phyloP scores from a whole-genome alignment of 2,797 vertebrate species.

The Miichthys miiuy region DNA sequence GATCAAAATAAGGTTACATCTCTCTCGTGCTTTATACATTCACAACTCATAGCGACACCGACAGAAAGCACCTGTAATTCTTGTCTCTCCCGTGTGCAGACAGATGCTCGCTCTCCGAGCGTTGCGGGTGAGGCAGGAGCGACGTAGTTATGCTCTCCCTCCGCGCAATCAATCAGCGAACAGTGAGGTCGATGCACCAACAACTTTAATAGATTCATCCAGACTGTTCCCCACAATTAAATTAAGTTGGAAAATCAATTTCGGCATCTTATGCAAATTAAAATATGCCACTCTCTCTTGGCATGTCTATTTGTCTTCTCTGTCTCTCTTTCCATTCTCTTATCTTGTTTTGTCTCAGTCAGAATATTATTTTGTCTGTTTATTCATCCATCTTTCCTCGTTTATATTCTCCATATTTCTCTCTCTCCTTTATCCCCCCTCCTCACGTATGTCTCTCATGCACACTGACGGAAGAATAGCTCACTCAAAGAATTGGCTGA shows the following conservation, averaged over 20 bases:
- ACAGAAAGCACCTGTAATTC: conserved; percentile 54
- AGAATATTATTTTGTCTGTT: conserved; percentile 32
- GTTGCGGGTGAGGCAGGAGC: conserved; percentile 23
- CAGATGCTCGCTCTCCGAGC: conserved; percentile 45
- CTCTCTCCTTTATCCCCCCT: conserved; percentile 15
- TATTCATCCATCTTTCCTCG: conserved; percentile 36
- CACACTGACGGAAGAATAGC: conserved; percentile 46
- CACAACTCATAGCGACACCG: conserved; percentile 23
- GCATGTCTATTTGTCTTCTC: conserved; percentile 54
- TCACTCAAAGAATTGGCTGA: conserved; percentile 67
- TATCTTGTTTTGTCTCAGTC: conserved; percentile 35
- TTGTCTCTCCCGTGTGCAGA: conserved; percentile 44
- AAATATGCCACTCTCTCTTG: conserved; percentile 58
- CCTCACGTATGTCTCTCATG: conserved; percentile 22
- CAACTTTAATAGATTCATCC: conserved; percentile 75
- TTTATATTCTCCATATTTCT: conserved; percentile 38
- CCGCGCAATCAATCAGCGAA: conserved; percentile 66
- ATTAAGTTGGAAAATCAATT: conserved; percentile 81
- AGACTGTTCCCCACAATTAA: conserved; percentile 75
- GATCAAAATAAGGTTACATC: conserved; percentile 37
- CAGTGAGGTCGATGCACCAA: conserved; percentile 68
- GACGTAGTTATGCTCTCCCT: conserved; percentile 37
- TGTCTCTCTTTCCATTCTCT: conserved; percentile 18
- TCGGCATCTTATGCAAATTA: conserved; percentile 74
- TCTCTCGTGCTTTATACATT: conserved; percentile 30